Base-by-base conservation (phyloP, 2,797 vertebrate species). In the Alauda arvensis region DNA sequence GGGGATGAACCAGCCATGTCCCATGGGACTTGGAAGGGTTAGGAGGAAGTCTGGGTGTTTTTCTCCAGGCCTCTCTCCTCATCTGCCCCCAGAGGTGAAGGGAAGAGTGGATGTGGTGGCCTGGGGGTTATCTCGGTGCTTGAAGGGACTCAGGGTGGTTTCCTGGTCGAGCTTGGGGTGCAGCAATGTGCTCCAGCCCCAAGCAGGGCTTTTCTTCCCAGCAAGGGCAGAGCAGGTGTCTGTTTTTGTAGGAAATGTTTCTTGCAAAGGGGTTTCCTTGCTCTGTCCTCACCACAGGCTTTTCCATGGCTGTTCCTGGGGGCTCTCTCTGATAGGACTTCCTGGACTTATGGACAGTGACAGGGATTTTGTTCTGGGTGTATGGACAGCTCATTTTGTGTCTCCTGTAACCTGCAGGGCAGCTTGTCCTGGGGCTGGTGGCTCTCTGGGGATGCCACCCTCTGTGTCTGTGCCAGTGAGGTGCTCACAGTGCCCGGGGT, bases 31-130 rank as follows among this genome's bases (percentile, higher is more conserved):
- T 20, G 18, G 52, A 12, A 79, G 29, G 48, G 17, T 5, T 45
- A 34, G 33, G n/a, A 87, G 49, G 40, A 87, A 68, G 74, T 34
- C 9, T 65, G 48, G 18, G 13, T 1, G 1, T 21, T 91, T 61
- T 71, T 52, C 45, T 61, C 39, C n/a, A 48, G 49, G 25, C 3
- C 29, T 80, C 65, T 31, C 61, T 82, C 34, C 71, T 61, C 6
- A 0, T 39, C 81, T 77, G 52, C 6, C 31, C 25, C 65, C 28
- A 55, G 3, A 0, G 0, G 39, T 0, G 0, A 65, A 48, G 28
- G 12, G 29, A 74, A 60, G 55, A 59, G 69, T 39, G 48, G 37
- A 63, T 70, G 51, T 63, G 80, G 65, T 81, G 67, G 19, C 39
- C 56, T 90, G 66, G 66, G 79, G 62, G 29, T 80, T 55, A n/a